Evolutionary conservation across 2,797 vertebrate species (phyloP).

Genomic region (Platalea minor): DNA sequence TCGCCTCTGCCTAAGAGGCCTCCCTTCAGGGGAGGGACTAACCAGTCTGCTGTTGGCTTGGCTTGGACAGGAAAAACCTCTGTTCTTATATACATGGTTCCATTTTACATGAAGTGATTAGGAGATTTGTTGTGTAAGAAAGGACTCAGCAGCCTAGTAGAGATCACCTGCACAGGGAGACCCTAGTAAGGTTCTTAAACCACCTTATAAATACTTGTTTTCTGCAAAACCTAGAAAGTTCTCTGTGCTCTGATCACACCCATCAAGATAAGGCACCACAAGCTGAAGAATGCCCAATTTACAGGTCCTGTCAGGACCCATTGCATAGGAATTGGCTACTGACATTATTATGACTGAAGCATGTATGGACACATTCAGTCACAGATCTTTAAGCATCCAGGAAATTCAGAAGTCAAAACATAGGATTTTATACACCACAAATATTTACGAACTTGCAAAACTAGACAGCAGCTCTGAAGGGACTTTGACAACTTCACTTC

Average conservation of each 20-base stretch:
- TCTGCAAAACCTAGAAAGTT: background rate
- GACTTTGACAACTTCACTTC: background rate
- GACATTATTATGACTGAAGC: background rate
- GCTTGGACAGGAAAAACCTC: background rate
- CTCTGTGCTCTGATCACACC: background rate
- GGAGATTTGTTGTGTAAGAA: background rate
- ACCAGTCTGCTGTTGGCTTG: background rate
- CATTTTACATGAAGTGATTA: background rate
- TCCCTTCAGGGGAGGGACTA: background rate
- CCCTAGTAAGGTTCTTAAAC: background rate
- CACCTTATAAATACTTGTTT: background rate
- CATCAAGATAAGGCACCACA: background rate
- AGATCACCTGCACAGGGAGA: background rate
- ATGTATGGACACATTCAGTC: background rate
- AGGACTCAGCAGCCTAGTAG: background rate
- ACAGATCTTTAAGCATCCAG: background rate
- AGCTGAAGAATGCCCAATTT: background rate
- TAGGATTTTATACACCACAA: background rate
- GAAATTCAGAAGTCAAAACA: background rate
- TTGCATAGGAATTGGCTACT: background rate
- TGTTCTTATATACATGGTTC: fast-evolving
- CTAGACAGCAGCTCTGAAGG: background rate
- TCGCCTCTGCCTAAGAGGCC: background rate
- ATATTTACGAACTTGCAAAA: background rate
- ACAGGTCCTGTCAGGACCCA: background rate